Evolutionary conservation across 2,888 invertebrate genomes (phyloP), one percentile per base, ranked within the genome.

Genomic region (Lepeophtheirus nordmannii): DNA sequence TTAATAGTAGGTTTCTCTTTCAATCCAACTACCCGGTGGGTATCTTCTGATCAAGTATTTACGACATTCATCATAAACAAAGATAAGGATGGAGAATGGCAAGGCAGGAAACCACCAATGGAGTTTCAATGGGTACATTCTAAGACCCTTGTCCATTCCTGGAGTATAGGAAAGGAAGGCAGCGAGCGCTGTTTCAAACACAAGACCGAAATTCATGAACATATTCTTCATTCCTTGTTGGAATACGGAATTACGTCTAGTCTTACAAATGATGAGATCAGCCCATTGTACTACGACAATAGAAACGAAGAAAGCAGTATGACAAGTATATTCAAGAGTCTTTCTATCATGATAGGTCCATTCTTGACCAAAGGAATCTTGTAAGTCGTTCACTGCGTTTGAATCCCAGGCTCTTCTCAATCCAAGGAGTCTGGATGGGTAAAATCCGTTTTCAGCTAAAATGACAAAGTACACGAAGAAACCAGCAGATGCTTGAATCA

Each of bases 361-460:
- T 38, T 65, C 65, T 11, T 97, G 97, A 75, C 96, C 94, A 77
- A 97, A 97, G 69, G 94, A 94, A 79, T 98, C 98, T 71, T 87
- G 85, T 74, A 98, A 82, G 82, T 98, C 97, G 78, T 97, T 98
- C 76, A 97, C 87, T 72, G 93, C 94, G 79, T 91, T 90, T 39
- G 96, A 93, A 77, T 98, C 98, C 98, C 98, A 98, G 74, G 88
- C 84, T 79, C 91, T 90, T 76, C 98, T 85, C 74, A 98, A 87
- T 71, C 97, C 97, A 76, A 96, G 87, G 72, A 98, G 82, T 73
- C 82, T 81, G 74, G 80, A 75, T 1, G 96, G 94, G 76, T 91
- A 81, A 82, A 98, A 98, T 72, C 98, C 98, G 78, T 97, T 97
- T 77, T 97, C 97, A 80, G 93, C 97, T 94, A 98, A 92, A 77